A percentile compares a stretch with the other conserved stretches of the same genome.
Evolutionary conservation across 2,888 invertebrate species (phyloP).

Genomic region (Caenorhabditis becei): DNA sequence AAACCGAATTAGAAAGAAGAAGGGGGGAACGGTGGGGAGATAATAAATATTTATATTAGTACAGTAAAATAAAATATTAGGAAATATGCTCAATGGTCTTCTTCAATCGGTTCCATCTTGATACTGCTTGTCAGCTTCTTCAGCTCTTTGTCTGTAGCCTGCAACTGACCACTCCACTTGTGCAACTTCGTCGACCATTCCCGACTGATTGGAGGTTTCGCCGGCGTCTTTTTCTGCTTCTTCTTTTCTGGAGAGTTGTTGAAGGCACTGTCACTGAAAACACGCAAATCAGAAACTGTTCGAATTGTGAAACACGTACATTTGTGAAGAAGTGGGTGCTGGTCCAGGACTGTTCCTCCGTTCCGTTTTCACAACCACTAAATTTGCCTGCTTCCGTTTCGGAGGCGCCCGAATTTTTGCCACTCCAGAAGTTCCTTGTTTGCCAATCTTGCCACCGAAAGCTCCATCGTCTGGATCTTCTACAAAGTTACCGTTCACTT

Average conservation of each 20-base stretch:
- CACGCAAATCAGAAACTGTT: not conserved
- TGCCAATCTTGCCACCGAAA: conserved; percentile 18
- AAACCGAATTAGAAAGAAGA: not conserved
- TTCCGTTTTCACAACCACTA: conserved; percentile 24
- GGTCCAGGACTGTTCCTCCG: not conserved
- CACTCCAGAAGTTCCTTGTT: conserved; percentile 30
- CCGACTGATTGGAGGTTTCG: conserved; percentile 19
- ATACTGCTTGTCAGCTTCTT: conserved; percentile 39
- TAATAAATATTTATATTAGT: conserved; percentile 5
- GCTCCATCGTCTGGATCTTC: not conserved
- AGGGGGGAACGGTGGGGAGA: too few species aligned
- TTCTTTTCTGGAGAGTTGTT: conserved; percentile 16
- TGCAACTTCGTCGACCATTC: conserved; percentile 34
- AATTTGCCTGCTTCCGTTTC: conserved; percentile 14
- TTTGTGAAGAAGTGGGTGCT: too few species aligned
- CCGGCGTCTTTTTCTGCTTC: not conserved
- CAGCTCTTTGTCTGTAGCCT: conserved; percentile 37
- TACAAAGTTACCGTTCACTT: not conserved
- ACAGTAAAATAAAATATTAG: not conserved
- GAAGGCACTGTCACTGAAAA: conserved; percentile 1
- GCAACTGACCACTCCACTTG: conserved; percentile 14
- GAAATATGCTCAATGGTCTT: conserved; percentile 4
- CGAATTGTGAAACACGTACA: too few species aligned
- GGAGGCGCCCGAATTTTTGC: conserved; percentile 46
- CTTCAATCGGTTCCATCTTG: conserved; percentile 36